Conservation (phyloP, 2,113 vertebrate species). For the Tragelaphus strepsiceros region DNA sequence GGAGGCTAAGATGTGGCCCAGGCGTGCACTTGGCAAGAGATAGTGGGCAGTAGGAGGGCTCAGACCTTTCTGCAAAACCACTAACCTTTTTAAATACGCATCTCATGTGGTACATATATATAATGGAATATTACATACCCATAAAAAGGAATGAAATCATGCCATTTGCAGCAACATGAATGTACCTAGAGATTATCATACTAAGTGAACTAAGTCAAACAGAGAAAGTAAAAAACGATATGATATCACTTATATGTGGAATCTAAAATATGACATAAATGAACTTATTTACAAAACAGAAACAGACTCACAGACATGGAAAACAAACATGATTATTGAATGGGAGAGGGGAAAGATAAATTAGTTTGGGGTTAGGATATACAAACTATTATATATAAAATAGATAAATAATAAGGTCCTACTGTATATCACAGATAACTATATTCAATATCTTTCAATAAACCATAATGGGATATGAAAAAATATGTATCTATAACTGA, state of each 20-base stretch:
- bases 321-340: neutral
- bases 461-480: neutral
- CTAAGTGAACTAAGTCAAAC: neutral
- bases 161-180: neutral
- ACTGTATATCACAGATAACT: neutral
- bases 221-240: neutral
- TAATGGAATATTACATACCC: neutral
- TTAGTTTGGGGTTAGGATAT: neutral
- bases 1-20: neutral
- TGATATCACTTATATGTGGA: neutral
- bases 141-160: neutral
- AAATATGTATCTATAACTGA: neutral
- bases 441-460: neutral
- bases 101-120: neutral
- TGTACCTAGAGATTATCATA: neutral
- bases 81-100: neutral
- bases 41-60: neutral
- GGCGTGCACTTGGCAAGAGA: neutral
- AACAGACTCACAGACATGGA: neutral
- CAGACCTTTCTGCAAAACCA: neutral
- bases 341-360: neutral
- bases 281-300: neutral
- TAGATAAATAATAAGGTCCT: neutral
- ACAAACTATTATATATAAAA: neutral
- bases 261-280: neutral